Evolutionary conservation across 2,113 vertebrate species (phyloP), one percentile per base, ranked within the genome.

Genomic region (Osmerus mordax): DNA sequence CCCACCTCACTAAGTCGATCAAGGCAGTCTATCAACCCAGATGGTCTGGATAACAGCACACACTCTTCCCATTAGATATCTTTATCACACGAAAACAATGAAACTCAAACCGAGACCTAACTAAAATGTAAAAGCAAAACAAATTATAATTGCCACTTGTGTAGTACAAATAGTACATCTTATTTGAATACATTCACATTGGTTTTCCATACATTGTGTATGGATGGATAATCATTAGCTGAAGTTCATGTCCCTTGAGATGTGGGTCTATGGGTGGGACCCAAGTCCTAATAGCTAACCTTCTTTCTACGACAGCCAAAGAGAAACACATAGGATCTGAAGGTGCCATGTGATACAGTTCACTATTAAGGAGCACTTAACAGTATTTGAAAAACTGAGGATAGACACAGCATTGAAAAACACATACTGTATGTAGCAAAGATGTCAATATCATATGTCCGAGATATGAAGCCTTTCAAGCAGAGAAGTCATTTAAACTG

Each of bases 341-440:
- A 83, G 77, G 83, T 70, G 79, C 73, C 78, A 71, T 80, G 74
- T 85, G 84, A 85, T 85, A 86, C 87, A 86, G 84, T 78, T 82
- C 88, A 88, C 89, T 83, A 88, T 89, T 87, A 88, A 90, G 88
- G 86, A 88, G 86, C 89, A 87, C 87, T 89, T 90, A 90, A 90
- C 86, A 90, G 88, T 89, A 87, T 87, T 84, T 69, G 77, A 80
- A 86, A 83, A 85, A 87, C 79, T 78, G 71, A 70, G 72, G 69
- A 84, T 75, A 81, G 82, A 83, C 56, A 56, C 74, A 86, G 85
- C 86, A 88, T 88, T 83, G 76, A 88, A 88, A 87, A 89, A 83
- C 87, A 86, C 81, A 81, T 60, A 60, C 21, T 23, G 69, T 72
- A 84, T 89, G 85, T 87, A 88, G 83, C 81, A 86, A 86, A 87